These are phyloP conservation scores for Nysson spinosus DNA, from an alignment of 2,888 invertebrate species.

Conservation along the genomic window DNA sequence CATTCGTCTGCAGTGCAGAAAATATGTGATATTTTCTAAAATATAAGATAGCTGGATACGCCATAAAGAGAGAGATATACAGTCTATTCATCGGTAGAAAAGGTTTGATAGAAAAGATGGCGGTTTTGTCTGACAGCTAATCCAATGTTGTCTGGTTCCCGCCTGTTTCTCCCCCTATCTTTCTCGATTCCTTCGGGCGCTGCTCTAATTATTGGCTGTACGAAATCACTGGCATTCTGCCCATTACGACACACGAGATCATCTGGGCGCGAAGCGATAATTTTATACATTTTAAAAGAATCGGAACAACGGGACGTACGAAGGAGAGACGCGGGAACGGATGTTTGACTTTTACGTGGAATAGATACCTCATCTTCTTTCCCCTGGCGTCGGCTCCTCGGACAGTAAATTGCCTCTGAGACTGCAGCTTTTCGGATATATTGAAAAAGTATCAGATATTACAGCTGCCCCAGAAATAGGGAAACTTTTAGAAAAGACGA, in stretches of 20 bases:
- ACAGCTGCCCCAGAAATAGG: background rate
- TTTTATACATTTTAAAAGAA: no score
- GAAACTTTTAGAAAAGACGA: constrained; percentile 1
- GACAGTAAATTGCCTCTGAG: background rate
- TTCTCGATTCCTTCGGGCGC: constrained; percentile 9
- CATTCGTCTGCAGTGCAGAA: no score
- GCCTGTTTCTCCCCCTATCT: constrained; percentile 33
- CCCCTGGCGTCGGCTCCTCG: background rate
- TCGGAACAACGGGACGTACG: no score
- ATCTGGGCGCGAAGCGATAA: background rate
- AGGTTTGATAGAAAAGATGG: constrained; percentile 51
- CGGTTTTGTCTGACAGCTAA: constrained; percentile 44
- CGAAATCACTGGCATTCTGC: constrained; percentile 14
- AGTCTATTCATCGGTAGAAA: constrained; percentile 18
- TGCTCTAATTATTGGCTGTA: constrained; percentile 4
- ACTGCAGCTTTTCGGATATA: constrained; percentile 4
- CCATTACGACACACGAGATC: constrained; percentile 3
- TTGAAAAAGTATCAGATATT: background rate
- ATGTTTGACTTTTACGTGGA: constrained; percentile 14
- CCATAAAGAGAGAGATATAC: no score
- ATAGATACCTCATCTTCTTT: constrained; percentile 52
- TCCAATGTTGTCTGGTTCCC: constrained; percentile 32
- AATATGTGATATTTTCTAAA: no score
- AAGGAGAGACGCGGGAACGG: constrained; percentile 25
- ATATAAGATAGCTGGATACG: no score